Conservation (phyloP, 2,888 invertebrate genomes). For the Scaptomyza cyrtandrae region DNA sequence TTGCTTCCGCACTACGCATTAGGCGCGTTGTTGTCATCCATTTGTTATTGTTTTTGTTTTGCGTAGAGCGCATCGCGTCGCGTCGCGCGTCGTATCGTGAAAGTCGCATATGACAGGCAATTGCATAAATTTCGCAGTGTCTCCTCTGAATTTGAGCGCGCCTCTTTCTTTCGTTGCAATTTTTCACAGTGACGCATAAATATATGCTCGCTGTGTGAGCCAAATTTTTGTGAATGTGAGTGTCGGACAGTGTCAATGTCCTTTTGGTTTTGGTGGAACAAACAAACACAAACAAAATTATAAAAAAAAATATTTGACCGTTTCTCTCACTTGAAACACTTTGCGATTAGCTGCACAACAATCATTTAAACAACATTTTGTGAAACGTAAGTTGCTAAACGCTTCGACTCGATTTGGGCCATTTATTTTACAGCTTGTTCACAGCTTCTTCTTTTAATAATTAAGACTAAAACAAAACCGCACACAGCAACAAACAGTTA, state of each 20-base stretch:
- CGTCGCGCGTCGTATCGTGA: conserved; percentile 28
- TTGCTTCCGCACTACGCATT: conserved; percentile 13
- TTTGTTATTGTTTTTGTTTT: conserved; percentile 45
- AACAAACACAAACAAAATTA: conserved; percentile 26
- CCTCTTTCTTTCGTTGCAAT: conserved; percentile 40
- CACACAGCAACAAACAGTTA: conserved; percentile 50
- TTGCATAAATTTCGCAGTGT: conserved; percentile 55
- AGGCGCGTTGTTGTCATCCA: conserved; percentile 1
- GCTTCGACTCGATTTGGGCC: conserved; percentile 67
- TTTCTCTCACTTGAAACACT: neutral
- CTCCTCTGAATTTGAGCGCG: conserved; percentile 33
- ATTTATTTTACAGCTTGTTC: conserved; percentile 75
- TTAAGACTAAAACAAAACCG: conserved; percentile 69
- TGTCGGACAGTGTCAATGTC: conserved; percentile 70
- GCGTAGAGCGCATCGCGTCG: conserved; percentile 27
- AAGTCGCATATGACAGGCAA: conserved; percentile 49
- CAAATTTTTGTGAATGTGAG: conserved; percentile 28
- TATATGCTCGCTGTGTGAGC: conserved; percentile 51
- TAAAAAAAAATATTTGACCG: no score
- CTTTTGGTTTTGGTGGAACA: conserved; percentile 50
- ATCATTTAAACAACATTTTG: neutral
- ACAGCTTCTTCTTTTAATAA: conserved; percentile 57
- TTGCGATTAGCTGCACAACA: conserved; percentile 46
- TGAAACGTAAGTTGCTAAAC: conserved; percentile 63
- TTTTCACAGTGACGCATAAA: conserved; percentile 68